Base-by-base conservation (phyloP, 2,113 vertebrate species). In the Pimephales promelas region DNA sequence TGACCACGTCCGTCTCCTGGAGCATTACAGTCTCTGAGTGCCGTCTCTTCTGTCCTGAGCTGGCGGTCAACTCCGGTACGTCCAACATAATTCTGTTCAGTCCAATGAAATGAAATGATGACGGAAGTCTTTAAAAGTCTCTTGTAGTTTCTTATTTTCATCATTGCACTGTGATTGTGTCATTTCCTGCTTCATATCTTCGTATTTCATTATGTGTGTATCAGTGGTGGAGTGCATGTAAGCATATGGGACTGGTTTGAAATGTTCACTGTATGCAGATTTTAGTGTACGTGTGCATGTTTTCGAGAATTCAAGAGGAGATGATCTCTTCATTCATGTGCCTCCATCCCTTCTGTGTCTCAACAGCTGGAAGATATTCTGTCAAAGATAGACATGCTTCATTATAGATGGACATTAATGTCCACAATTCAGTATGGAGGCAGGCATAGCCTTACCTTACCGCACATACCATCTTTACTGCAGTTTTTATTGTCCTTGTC, bases 341-440 rank as follows among this genome's bases (percentile, higher is more conserved):
- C 94, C 95, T 70, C 94, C 95, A 87, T 96, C 96, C 92, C 95
- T 95, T 94, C 96, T 96, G 93, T 97, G 96, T 90, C 97, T 94
- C 92, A 95, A 93, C 94, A 97, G 94, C 93, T 97, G 97, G 93
- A 98, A 97, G 95, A 98, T 96, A 91, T 98, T 98, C 97, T 98
- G 95, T 47, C 92, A 95, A 82, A 92, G 81, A 94, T 75, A 89
- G 43, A 64, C 4, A n/a, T 7, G 64, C 26, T 62, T 57, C 5
- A 47, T 52, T 52, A 94, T 94, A 89, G 93, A 95, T 84, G 95
- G 93, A 94, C 20, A 66, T 4, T 36, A 43, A 59, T 2, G 10
- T 34, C 5, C 4, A 49, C 10, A 10, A 40, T 26, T 3, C 78
- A 20, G 54, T 56, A 92, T 80, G 84, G 86, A 93, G 91, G 92